A percentile compares a stretch with the other conserved stretches of the same genome.
Evolutionary conservation across 2,797 vertebrate genomes (phyloP).

Genomic region (Paedocypris micromegethes): DNA sequence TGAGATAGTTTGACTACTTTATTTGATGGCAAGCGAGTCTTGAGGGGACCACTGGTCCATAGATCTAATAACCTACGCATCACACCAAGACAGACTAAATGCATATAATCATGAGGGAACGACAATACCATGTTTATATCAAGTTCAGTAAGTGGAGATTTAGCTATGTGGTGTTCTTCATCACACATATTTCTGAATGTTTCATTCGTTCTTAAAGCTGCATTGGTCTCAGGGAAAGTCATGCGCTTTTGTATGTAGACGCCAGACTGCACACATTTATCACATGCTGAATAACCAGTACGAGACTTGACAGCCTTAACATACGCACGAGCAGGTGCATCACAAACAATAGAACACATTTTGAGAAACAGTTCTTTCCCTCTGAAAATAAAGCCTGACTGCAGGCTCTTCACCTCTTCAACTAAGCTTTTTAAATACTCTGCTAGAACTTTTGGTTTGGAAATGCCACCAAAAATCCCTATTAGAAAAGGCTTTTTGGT

Average conservation of each 20-base stretch:
- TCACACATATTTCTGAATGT: not conserved
- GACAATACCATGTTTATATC: constrained; percentile 8
- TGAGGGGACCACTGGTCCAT: constrained; percentile 3
- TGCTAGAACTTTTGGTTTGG: not conserved
- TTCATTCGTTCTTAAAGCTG: constrained; percentile 4
- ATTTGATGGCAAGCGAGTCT: not conserved
- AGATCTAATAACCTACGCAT: not conserved
- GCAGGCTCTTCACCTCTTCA: not conserved
- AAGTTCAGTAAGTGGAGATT: constrained; percentile 4
- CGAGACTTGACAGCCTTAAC: constrained; percentile 30
- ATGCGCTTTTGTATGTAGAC: not conserved
- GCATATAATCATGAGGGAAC: constrained; percentile 10
- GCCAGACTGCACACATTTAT: constrained; percentile 20
- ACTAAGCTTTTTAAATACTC: constrained; percentile 5
- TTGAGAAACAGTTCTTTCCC: constrained; percentile 12
- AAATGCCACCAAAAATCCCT: constrained; percentile 6
- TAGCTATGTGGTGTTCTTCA: constrained; percentile 13
- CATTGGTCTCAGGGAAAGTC: constrained; percentile 7
- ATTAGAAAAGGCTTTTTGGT: constrained; percentile 1
- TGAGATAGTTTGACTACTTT: not conserved
- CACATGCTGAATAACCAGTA: constrained; percentile 26
- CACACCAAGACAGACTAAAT: constrained; percentile 11
- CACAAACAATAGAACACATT: constrained; percentile 10
- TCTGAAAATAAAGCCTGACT: constrained; percentile 2
- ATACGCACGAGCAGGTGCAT: constrained; percentile 31